Evolutionary conservation across 92 coral and sea anemone genomes (phyloP), one percentile per base, ranked within the genome.

Genomic region (Porites lobata): DNA sequence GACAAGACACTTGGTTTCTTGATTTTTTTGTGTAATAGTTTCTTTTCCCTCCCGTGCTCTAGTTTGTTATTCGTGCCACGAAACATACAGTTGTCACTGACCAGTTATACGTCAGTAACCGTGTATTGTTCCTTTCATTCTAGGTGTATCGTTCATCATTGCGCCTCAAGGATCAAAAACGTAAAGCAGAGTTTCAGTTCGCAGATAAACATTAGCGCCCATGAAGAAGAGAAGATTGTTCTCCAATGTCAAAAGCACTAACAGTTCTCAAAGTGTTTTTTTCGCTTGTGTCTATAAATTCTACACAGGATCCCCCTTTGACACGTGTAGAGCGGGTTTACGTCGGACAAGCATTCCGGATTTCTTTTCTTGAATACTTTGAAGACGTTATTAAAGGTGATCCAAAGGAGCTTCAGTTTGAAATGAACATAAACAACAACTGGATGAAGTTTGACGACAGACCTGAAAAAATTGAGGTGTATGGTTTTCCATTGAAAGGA

Each of bases 181-280:
- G 5, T 38, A 19, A 32, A 75, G 24, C 66, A 71, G 77, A 81
- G 88, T 69, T 62, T 63, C 20, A 53, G 67, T 72, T 88, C 6
- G 47, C 47, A 69, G 65, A 52, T 74, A 50, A 58, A 61, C 69
- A 71, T 21, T 64, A 56, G 75, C 69, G 57, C 89, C 69, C 89
- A 85, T 76, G 89, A 72, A 61, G 82, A 78, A 65, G 65, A 77
- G 85, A 84, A 68, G 91, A 51, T 69, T 88, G 70, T 82, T 82
- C 92, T 86, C 96, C 91, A 92, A 95, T 95, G 98, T 95, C 98
- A 87, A 93, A 95, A 91, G 98, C 96, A 93, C 91, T 95, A 82
- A 90, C 88, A 57, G 92, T 93, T 19, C 93, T 95, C 69, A 95
- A 93, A 93, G 69, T 95, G 70, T 95, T 95, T 84, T 95, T 95